Percentiles rank a stretch among this genome's conserved stretches.
Evolutionary conservation across 2,113 vertebrate genomes (phyloP).

Genomic region (Nesospiza acunhae): DNA sequence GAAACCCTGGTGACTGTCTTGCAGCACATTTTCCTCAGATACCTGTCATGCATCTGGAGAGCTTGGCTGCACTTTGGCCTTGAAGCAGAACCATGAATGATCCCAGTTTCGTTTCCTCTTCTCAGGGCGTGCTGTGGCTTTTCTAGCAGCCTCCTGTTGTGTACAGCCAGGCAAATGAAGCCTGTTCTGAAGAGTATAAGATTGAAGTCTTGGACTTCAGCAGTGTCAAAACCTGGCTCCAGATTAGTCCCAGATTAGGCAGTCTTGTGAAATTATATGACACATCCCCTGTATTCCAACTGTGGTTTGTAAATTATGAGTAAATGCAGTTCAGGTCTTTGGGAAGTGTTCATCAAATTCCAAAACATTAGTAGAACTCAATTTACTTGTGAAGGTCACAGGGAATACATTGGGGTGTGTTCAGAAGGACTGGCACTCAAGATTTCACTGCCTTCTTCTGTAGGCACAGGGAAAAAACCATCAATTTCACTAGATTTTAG

Average conservation of each 20-base stretch:
- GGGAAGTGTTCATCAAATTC: neutral
- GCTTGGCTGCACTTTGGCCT: neutral
- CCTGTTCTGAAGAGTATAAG: neutral
- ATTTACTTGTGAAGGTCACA: neutral
- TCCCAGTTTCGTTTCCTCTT: neutral
- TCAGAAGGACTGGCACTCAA: neutral
- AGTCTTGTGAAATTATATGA: neutral
- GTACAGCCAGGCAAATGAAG: neutral
- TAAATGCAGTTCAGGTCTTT: neutral
- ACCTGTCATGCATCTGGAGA: neutral
- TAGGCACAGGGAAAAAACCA: neutral
- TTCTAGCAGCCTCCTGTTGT: neutral
- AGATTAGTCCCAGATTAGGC: too few relatives aligned
- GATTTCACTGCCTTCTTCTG: neutral
- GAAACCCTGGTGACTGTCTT: neutral
- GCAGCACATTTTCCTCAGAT: neutral
- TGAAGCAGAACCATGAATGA: neutral
- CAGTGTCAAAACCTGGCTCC: neutral
- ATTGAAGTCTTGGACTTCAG: neutral
- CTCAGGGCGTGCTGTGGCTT: neutral
- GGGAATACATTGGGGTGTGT: accelerated
- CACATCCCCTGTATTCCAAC: neutral
- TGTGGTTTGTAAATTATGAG: neutral
- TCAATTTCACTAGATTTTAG: neutral
- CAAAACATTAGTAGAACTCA: accelerated